Evolutionary conservation across 2,113 vertebrate genomes (phyloP).

Genomic region (Malurus melanocephalus): DNA sequence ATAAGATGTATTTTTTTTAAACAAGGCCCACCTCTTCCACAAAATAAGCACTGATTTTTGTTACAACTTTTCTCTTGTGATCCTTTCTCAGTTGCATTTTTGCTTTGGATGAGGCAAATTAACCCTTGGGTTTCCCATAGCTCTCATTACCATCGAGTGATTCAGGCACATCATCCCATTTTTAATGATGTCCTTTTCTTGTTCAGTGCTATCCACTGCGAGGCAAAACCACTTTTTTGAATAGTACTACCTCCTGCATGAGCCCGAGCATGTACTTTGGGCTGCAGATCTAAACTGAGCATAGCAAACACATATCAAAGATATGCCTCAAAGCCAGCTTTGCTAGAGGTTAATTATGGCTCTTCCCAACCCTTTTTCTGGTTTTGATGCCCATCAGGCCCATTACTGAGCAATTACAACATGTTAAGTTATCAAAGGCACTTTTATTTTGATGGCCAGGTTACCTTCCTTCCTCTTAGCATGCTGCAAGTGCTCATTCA

Average conservation of each 20-base stretch:
- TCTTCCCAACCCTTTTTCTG: background rate
- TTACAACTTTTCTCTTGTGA: background rate
- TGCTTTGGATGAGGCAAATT: background rate
- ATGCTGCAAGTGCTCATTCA: background rate
- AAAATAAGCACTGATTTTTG: background rate
- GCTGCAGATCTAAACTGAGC: background rate
- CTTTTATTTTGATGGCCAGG: background rate
- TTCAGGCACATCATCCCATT: background rate
- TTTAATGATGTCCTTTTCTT: background rate
- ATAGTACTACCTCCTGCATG: background rate
- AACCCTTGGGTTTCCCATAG: background rate
- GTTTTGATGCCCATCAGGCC: background rate
- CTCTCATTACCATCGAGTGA: background rate
- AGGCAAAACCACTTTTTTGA: background rate
- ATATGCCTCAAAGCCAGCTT: background rate
- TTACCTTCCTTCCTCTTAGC: background rate
- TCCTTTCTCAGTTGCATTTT: background rate
- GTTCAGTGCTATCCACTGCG: background rate
- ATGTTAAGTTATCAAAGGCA: background rate
- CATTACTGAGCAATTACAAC: background rate
- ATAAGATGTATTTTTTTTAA: background rate
- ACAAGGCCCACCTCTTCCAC: background rate
- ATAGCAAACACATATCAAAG: background rate
- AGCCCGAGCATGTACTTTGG: background rate
- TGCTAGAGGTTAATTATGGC: background rate